A percentile compares a stretch with the other conserved stretches of the same genome.
Evolutionary conservation across 2,797 vertebrate species (phyloP).

Genomic region (Paedocypris micromegethes): DNA sequence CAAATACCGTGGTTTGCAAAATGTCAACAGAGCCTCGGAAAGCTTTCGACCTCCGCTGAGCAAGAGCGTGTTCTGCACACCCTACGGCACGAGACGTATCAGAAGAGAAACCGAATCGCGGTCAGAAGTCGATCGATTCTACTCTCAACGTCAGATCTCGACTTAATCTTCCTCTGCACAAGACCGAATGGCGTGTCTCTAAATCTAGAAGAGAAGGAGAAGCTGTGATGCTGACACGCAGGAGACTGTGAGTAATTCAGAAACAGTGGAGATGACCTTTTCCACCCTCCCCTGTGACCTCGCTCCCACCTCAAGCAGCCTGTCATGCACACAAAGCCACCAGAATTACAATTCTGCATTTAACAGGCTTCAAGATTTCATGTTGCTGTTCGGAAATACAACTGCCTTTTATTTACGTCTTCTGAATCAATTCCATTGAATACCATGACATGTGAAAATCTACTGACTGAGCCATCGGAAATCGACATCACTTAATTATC

Average conservation of each 20-base stretch:
- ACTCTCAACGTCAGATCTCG: not conserved
- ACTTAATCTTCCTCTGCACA: not conserved
- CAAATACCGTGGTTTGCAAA: slow-evolving; percentile 55
- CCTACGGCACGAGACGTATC: slow-evolving; percentile 13
- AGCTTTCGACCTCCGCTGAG: slow-evolving; percentile 36
- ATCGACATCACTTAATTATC: too few relatives aligned
- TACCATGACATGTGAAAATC: too few relatives aligned
- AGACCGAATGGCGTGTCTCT: not conserved
- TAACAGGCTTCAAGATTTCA: too few relatives aligned
- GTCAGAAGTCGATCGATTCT: not conserved
- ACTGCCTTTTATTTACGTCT: too few relatives aligned
- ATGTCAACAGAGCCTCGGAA: slow-evolving; percentile 55
- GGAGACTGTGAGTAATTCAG: slow-evolving; percentile 40
- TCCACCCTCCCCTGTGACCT: not conserved
- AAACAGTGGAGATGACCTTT: slow-evolving; percentile 43
- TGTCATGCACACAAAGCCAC: too few relatives aligned
- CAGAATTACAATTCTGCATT: too few relatives aligned
- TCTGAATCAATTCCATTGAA: too few relatives aligned
- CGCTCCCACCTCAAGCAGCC: not conserved
- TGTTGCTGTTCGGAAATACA: too few relatives aligned
- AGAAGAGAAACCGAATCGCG: not conserved
- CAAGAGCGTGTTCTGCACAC: slow-evolving; percentile 41
- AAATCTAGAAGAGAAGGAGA: not conserved
- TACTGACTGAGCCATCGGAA: too few relatives aligned
- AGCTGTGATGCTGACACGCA: slow-evolving; percentile 16